Evolutionary conservation across 1,140 invertebrate genomes (phyloP).

Genomic region (Temnothorax longispinosus): DNA sequence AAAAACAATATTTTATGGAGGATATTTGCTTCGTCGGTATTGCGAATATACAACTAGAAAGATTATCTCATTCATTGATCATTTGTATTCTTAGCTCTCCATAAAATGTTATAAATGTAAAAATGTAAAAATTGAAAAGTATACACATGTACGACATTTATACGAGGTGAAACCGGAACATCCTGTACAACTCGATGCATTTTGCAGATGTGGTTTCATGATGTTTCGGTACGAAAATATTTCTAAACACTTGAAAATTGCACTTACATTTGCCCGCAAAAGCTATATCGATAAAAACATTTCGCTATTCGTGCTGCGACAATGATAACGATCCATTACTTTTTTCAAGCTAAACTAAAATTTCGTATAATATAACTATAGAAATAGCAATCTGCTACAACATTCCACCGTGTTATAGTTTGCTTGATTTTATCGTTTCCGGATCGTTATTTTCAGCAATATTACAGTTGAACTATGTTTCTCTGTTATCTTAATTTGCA

Average conservation of each 20-base stretch:
- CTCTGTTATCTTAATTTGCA: neutral
- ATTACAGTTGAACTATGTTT: neutral
- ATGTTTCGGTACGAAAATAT: slow-evolving; percentile 11
- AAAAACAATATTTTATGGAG: slow-evolving; percentile 21
- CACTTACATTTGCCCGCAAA: neutral
- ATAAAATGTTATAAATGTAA: neutral
- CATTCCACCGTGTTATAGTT: neutral
- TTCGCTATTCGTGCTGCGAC: neutral
- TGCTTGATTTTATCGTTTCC: neutral
- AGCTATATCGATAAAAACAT: neutral
- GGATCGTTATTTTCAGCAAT: neutral
- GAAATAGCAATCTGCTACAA: neutral
- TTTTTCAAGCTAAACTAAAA: neutral
- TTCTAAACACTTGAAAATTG: neutral
- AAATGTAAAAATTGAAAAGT: neutral
- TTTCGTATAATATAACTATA: neutral
- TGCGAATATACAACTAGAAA: neutral
- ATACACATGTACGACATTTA: neutral
- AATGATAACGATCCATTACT: neutral
- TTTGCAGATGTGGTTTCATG: slow-evolving; percentile 14
- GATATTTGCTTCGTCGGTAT: neutral
- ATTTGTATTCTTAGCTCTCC: slow-evolving; percentile 6
- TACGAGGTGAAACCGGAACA: neutral
- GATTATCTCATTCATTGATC: neutral
- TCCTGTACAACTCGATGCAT: neutral